Evolutionary conservation across 1,140 invertebrate species (phyloP), one percentile per base, ranked within the genome.

Genomic region (Cryptotermes secundus): DNA sequence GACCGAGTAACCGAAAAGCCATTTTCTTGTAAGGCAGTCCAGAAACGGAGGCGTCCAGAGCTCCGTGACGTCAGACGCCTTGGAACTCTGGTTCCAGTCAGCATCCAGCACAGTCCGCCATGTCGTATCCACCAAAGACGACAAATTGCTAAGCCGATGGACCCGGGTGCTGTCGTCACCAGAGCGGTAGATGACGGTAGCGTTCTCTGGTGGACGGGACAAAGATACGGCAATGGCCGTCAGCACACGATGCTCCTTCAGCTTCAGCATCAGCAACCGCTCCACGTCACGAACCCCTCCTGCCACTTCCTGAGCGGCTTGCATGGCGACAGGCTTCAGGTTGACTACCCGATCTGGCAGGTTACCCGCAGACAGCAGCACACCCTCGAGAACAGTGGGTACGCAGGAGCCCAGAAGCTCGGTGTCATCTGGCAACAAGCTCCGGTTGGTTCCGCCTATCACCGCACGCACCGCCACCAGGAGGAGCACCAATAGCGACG

Each of bases 1-100:
- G 26, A 53, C 80, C 3, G 80, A 14, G 24, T 81, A 42, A 79
- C 79, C 84, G 24, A 49, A 83, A 1, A 82, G 79, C 83, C 83
- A 83, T 31, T 59, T 38, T 6, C 7, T 0, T 14, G 84, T 59
- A 79, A 82, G 79, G 80, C 84, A 84, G 80, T 83, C 80, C n/a
- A 38, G 26, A 79, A 84, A 84, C n/a, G 81, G 84, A 22, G 49
- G 79, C 7, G 79, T 49, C 84, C 84, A 84, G 10, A 34, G 35
- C 81, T 42, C 83, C 16, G 81, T 16, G n/a, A 22, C 80, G 45
- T 36, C 22, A 16, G 19, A 72, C 10, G 59, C n/a, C n/a, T 72
- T 72, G 26, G n/a, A 72, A 31, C 59, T 72, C 26, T 72, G 59
- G 83, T 83, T 79, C 53, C 83, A 26, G 38, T n/a, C 83, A 2